Base-by-base conservation (phyloP, 1,140 invertebrate genomes). In the Dryas iulia region DNA sequence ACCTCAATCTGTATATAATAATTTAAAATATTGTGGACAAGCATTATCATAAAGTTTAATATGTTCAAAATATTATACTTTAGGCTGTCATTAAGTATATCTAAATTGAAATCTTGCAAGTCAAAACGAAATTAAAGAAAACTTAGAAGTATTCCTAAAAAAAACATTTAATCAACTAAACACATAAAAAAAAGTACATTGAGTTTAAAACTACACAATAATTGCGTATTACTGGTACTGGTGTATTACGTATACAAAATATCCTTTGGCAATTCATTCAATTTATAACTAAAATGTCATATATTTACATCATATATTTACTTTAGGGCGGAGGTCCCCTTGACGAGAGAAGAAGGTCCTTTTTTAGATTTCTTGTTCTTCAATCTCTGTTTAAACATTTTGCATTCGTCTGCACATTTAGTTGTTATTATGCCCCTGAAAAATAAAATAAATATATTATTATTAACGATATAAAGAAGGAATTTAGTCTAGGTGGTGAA, bases 331-430 rank as follows among this genome's bases (percentile, higher is more conserved):
- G 39, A 7, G 3, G 18, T 21, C 2, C 21, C 39, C 39, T 47
- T 47, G 14, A 18, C 7, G 7, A 47, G 39, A 21, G 39, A 47
- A 3, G 39, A 18, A 0, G 39, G 39, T 53, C 47, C 11, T 52
- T 24, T 59, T 33, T 66, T 23, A 66, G 26, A 6, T 53, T 56
- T 73, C 78, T 72, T 57, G 8, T 47, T 47, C 21, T 47, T 47
- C 18, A 47, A 3, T 21, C 39, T 21, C 39, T 56, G 71, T 59
- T 82, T 86, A 25, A 74, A 83, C 93, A 94, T 94, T 82, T 94
- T 94, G 66, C 93, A 93, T 80, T 94, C 94, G 64, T 94, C 94
- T 2, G 94, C 93, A 72, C 94, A 94, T 81, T 94, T 94, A 0
- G 93, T 94, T 2, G 94, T 94, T 14, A 94, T 94, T 8, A 92